Conservation (phyloP, 1,140 invertebrate genomes). For the Drosophila ogumai region DNA sequence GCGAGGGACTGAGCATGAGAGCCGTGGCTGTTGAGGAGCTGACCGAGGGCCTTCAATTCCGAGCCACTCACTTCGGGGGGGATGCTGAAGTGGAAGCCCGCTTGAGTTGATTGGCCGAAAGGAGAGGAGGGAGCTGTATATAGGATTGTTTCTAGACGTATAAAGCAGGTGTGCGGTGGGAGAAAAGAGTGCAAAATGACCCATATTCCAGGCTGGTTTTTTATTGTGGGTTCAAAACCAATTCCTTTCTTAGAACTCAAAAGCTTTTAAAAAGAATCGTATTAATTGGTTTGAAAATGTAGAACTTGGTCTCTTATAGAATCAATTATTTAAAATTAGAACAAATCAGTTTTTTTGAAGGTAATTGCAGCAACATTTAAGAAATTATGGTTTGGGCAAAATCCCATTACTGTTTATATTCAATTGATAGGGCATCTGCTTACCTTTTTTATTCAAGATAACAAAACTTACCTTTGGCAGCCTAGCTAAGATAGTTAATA, state of each 20-base stretch:
- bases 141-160: not conserved
- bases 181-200: not conserved
- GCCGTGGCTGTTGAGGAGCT: conserved; percentile 50
- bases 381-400: not conserved
- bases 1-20: conserved; percentile 63
- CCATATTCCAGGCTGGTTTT: no score
- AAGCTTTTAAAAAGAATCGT: no score
- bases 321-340: no score
- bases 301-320: not conserved
- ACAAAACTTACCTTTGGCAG: not conserved
- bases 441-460: not conserved
- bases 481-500: not conserved
- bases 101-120: conserved; percentile 47
- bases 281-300: no score
- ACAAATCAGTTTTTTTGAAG: not conserved
- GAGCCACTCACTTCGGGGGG: conserved; percentile 53
- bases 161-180: not conserved
- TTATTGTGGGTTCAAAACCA: not conserved
- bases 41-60: conserved; percentile 53
- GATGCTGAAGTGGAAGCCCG: conserved; percentile 49
- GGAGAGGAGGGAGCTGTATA: not conserved
- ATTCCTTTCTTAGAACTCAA: not conserved
- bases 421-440: not conserved
- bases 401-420: not conserved
- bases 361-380: not conserved